Percentiles rank a stretch among this genome's conserved stretches.
Evolutionary conservation across 2,888 invertebrate species (phyloP).

Genomic region (Incurvaria masculella): DNA sequence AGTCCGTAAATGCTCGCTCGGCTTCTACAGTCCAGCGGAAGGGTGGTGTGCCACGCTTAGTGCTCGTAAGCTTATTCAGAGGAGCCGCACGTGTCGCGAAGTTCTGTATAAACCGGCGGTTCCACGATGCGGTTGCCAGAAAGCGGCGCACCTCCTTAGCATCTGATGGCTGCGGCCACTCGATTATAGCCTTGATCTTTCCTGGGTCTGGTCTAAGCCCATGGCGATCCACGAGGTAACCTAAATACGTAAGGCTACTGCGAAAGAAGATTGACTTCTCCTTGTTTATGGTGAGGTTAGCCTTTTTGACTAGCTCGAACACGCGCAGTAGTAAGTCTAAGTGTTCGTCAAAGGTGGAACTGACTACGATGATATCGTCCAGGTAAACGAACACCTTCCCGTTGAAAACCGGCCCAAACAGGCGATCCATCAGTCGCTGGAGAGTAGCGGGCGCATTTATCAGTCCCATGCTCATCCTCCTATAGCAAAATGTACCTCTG

Average conservation of each 20-base stretch:
- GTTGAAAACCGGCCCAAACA: conserved; percentile 14
- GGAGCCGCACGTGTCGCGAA: neutral
- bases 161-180: conserved; percentile 16
- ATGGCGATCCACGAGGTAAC: conserved; percentile 14
- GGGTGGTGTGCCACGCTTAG: neutral
- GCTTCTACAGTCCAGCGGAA: neutral
- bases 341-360: conserved; percentile 14
- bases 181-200: conserved; percentile 16
- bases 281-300: conserved; percentile 17
- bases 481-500: conserved; percentile 14
- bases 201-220: conserved; percentile 18
- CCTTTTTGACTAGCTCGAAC: neutral
- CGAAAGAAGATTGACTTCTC: conserved; percentile 12
- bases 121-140: neutral
- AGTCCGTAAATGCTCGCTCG: neutral
- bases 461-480: conserved; percentile 14
- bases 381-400: conserved; percentile 14
- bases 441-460: conserved; percentile 19
- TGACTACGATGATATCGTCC: conserved; percentile 17
- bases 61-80: neutral
- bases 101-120: neutral
- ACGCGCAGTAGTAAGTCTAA: neutral
- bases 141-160: neutral
- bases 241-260: neutral
- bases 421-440: conserved; percentile 17